phyloP scores from a whole-genome alignment of 1,140 invertebrate genomes.

The Drosophila nannoptera region DNA sequence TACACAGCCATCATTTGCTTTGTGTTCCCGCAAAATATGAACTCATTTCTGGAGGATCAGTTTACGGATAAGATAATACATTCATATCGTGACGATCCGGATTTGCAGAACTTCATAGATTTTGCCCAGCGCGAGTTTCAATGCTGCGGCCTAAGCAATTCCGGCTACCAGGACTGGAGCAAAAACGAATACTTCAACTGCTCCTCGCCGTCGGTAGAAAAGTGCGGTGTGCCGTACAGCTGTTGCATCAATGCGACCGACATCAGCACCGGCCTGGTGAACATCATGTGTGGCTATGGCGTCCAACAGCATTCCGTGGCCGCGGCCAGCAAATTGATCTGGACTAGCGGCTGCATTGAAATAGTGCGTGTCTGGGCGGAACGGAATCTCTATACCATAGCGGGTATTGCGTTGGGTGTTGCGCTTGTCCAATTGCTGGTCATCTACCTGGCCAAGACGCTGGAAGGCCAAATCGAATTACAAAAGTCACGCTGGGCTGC shows the following conservation, averaged over 20 bases:
- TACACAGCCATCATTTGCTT: slow-evolving; percentile 89
- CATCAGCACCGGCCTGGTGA: slow-evolving; percentile 90
- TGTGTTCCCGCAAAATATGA: slow-evolving; percentile 93
- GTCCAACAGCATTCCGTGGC: slow-evolving; percentile 89
- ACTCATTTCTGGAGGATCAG: slow-evolving; percentile 89
- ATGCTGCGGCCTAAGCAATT: slow-evolving; percentile 93
- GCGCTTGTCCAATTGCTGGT: slow-evolving; percentile 92
- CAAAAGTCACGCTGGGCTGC: slow-evolving; percentile 88
- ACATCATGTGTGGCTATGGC: slow-evolving; percentile 95
- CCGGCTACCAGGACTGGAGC: slow-evolving; percentile 95
- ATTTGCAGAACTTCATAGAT: slow-evolving; percentile 95
- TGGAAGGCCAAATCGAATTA: slow-evolving; percentile 93
- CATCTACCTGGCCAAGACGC: slow-evolving; percentile 93
- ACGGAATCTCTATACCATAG: slow-evolving; percentile 92
- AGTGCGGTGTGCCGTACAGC: slow-evolving; percentile 95
- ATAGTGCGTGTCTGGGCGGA: slow-evolving; percentile 91
- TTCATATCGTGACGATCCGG: slow-evolving; percentile 91
- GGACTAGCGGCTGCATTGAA: slow-evolving; percentile 94
- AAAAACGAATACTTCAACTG: slow-evolving; percentile 98
- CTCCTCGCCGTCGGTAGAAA: slow-evolving; percentile 91
- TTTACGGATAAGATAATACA: slow-evolving; percentile 92
- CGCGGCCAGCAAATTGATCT: slow-evolving; percentile 91
- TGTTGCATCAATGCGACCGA: slow-evolving; percentile 95
- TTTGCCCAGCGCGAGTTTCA: slow-evolving; percentile 95
- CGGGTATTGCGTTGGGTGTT: slow-evolving; percentile 88